Evolutionary conservation across 2,888 invertebrate species (phyloP).

Genomic region (Stenichneumon culpator): DNA sequence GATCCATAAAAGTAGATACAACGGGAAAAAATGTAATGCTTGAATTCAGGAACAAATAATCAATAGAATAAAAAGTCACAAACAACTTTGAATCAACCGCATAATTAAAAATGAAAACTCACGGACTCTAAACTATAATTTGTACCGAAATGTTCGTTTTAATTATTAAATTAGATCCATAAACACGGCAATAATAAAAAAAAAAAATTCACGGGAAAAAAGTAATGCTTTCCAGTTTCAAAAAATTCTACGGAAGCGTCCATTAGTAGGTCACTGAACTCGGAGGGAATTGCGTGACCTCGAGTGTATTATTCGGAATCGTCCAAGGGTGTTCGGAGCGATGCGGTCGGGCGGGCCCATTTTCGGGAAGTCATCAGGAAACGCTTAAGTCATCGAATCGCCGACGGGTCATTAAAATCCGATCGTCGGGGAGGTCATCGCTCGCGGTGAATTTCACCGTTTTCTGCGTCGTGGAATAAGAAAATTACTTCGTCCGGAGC

Average conservation of each 20-base stretch:
- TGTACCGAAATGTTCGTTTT: too few relatives aligned
- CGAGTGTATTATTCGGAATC: neutral
- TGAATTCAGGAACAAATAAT: neutral
- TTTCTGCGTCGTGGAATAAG: neutral
- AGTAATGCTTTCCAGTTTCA: neutral
- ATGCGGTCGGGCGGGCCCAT: neutral
- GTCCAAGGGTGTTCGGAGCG: neutral
- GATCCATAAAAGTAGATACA: neutral
- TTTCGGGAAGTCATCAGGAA: constrained; percentile 45
- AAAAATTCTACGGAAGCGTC: neutral
- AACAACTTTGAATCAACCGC: neutral
- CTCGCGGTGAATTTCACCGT: constrained; percentile 31
- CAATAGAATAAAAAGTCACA: neutral
- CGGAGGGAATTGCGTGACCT: neutral
- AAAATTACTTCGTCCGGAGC: constrained; percentile 29
- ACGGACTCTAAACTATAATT: too few relatives aligned
- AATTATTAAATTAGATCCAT: neutral
- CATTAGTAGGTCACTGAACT: constrained; percentile 5
- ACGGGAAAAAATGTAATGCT: neutral
- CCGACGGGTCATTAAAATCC: constrained; percentile 48
- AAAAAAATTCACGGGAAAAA: neutral
- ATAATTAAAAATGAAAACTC: too few relatives aligned
- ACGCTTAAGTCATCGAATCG: neutral
- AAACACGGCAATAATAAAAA: neutral
- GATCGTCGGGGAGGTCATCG: neutral